Percentiles rank a stretch among this genome's conserved stretches.
phyloP scores from a whole-genome alignment of 2,888 invertebrate species.

The Darwinula stevensoni region DNA sequence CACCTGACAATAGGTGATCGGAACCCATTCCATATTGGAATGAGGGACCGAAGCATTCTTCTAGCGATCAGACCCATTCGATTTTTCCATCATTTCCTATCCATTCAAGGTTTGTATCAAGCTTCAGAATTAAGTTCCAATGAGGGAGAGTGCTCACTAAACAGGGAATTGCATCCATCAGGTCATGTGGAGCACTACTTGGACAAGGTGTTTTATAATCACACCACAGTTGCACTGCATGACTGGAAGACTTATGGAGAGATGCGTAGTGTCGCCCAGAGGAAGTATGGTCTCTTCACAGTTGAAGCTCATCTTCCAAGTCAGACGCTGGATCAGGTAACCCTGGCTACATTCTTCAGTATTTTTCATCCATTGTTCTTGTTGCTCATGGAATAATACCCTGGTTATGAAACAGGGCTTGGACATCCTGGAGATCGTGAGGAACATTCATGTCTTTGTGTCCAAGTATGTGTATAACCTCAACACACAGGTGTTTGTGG shows the following conservation, averaged over 20 bases:
- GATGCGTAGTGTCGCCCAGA: conserved; percentile 70
- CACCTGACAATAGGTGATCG: conserved; percentile 36
- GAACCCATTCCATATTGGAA: conserved; percentile 34
- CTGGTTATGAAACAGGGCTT: conserved; percentile 29
- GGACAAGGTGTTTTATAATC: conserved; percentile 79
- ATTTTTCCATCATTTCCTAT: no score
- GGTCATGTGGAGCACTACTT: conserved; percentile 55
- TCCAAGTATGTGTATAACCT: conserved; percentile 77
- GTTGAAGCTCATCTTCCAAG: conserved; percentile 83
- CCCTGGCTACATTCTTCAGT: not conserved
- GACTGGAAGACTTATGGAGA: conserved; percentile 94
- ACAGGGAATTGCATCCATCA: no score
- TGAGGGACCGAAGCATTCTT: conserved; percentile 30
- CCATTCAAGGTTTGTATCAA: no score
- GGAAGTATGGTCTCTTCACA: conserved; percentile 46
- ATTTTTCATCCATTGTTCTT: conserved; percentile 6
- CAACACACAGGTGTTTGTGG: conserved; percentile 84
- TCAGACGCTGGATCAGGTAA: conserved; percentile 69
- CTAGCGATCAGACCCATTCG: conserved; percentile 26
- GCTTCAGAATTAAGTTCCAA: no score
- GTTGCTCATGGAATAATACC: conserved; percentile 9
- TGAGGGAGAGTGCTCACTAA: no score
- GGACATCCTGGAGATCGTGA: conserved; percentile 86
- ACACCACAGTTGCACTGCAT: conserved; percentile 83
- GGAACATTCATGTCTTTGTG: conserved; percentile 82